phyloP scores from a whole-genome alignment of 2,888 invertebrate species.

The Ischnura elegans region DNA sequence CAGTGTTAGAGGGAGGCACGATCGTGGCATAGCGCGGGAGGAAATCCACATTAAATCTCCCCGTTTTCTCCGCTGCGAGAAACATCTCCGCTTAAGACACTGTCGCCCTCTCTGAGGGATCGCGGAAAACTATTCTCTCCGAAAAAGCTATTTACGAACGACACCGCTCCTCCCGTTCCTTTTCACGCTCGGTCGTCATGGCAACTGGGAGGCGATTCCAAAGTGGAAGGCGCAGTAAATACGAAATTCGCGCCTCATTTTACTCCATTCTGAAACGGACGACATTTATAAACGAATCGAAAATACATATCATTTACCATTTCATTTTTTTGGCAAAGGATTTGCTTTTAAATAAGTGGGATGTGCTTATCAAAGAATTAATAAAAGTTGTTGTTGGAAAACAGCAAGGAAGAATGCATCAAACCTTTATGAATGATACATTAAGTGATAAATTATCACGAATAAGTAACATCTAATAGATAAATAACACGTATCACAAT shows the following conservation, averaged over 20 bases:
- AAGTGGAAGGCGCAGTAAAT: not conserved
- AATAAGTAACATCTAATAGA: no score
- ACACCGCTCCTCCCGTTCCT: not conserved
- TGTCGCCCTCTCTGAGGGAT: slow-evolving; percentile 53
- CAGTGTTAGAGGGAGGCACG: slow-evolving; percentile 25
- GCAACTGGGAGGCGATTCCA: slow-evolving; percentile 12
- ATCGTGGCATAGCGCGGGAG: not conserved
- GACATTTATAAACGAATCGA: no score
- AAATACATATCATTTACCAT: no score
- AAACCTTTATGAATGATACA: no score
- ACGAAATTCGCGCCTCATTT: not conserved
- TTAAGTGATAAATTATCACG: no score
- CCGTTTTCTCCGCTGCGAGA: not conserved
- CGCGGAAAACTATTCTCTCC: slow-evolving; percentile 39
- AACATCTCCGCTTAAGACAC: slow-evolving; percentile 52
- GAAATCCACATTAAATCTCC: not conserved
- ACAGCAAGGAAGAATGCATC: no score
- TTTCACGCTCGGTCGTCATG: slow-evolving; percentile 26
- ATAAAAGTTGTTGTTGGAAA: no score
- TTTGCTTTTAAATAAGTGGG: no score
- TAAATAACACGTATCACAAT: no score
- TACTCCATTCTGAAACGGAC: not conserved
- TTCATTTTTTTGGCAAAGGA: no score
- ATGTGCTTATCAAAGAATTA: no score
- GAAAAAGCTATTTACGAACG: slow-evolving; percentile 29